A percentile compares a stretch with the other conserved stretches of the same genome.
Conservation (phyloP, 2,113 vertebrate species). For the Polyodon spathula region DNA sequence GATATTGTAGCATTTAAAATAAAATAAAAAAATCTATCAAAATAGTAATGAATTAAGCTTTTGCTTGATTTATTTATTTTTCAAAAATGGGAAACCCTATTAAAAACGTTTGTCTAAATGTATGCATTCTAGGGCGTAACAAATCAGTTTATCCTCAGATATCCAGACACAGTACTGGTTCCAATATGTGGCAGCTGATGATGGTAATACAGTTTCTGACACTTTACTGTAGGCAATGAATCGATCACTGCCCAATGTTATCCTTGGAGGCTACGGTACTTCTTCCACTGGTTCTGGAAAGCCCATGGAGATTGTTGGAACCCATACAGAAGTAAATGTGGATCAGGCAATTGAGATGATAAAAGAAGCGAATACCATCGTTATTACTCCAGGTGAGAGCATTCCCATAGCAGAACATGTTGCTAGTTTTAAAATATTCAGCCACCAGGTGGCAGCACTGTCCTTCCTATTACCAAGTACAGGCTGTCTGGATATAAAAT, state of each 20-base stretch:
- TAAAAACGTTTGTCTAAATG: too few species aligned
- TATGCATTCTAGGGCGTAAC: too few species aligned
- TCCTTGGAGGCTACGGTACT: constrained; percentile 61
- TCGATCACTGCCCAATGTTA: constrained; percentile 61
- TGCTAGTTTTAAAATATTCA: background rate
- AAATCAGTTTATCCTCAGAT: too few species aligned
- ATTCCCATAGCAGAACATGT: background rate
- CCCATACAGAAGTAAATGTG: constrained; percentile 63
- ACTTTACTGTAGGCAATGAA: constrained; percentile 53
- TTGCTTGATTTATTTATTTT: too few species aligned
- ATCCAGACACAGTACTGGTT: too few species aligned
- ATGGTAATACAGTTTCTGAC: background rate
- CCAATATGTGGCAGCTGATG: background rate
- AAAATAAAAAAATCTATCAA: too few species aligned
- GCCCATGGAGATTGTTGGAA: constrained; percentile 70
- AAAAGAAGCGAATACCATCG: constrained; percentile 62
- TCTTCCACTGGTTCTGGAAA: constrained; percentile 56
- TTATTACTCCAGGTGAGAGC: constrained; percentile 61
- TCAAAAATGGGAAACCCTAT: too few species aligned
- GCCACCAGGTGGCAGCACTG: constrained; percentile 13
- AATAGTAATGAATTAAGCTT: too few species aligned
- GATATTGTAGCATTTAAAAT: too few species aligned
- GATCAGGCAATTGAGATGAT: constrained; percentile 65
- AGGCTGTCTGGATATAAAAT: too few species aligned
- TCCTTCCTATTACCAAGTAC: background rate